Conservation (phyloP, 2,888 invertebrate genomes). For the Cryptus armator region DNA sequence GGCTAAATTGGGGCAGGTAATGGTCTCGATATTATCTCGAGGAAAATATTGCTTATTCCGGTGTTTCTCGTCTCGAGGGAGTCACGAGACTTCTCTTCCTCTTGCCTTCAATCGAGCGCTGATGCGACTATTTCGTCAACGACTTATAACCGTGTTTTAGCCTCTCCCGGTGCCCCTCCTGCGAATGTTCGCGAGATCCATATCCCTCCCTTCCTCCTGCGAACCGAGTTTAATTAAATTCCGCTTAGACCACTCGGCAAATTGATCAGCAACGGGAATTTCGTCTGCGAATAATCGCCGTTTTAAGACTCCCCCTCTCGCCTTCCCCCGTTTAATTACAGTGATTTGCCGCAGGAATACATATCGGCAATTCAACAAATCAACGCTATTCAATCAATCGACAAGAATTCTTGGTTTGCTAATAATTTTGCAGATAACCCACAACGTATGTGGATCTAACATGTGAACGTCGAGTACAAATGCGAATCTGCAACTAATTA, state of each 20-base stretch:
- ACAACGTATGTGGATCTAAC: constrained; percentile 23
- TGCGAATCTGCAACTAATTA: constrained; percentile 33
- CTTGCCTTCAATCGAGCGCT: constrained; percentile 40
- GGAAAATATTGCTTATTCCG: constrained; percentile 30
- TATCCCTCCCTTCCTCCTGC: neutral
- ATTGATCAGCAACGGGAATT: constrained; percentile 52
- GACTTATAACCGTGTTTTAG: constrained; percentile 4
- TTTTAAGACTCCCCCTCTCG: neutral
- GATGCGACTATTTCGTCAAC: constrained; percentile 48
- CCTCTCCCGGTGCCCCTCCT: neutral
- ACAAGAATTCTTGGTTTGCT: neutral
- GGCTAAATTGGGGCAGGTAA: constrained; percentile 22
- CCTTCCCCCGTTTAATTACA: constrained; percentile 26
- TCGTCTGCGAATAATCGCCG: constrained; percentile 14
- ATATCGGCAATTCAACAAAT: constrained; percentile 1
- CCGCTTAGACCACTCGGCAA: constrained; percentile 42
- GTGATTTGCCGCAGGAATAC: constrained; percentile 17
- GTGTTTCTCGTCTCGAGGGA: constrained; percentile 10
- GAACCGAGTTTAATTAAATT: constrained; percentile 57
- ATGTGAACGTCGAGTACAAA: constrained; percentile 41
- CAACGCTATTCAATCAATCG: neutral
- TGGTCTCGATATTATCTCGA: constrained; percentile 18
- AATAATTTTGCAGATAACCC: constrained; percentile 34
- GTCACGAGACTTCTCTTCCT: constrained; percentile 9
- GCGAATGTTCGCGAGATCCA: neutral